A percentile compares a stretch with the other conserved stretches of the same genome.
phyloP scores from a whole-genome alignment of 2,113 vertebrate genomes.

The Hypanus sabinus region DNA sequence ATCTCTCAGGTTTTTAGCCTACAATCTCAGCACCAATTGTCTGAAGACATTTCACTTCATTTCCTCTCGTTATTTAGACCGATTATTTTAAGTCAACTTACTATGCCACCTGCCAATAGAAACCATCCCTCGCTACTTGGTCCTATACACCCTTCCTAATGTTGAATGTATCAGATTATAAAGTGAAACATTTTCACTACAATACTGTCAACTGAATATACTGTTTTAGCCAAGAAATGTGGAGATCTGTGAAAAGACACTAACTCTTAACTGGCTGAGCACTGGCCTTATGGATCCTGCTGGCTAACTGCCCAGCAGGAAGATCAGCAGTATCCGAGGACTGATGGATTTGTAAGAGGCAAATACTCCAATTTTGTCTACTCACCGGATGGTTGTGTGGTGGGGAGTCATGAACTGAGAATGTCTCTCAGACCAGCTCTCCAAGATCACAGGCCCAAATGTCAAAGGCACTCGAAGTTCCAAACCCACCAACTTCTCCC shows the following conservation, averaged over 20 bases:
- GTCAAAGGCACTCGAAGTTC: not conserved
- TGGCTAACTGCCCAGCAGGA: not conserved
- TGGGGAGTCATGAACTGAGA: not conserved
- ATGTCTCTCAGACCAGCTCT: not conserved
- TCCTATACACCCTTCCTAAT: no score
- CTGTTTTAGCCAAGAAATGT: not conserved
- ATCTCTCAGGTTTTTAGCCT: no score
- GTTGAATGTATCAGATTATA: no score
- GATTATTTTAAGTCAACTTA: no score
- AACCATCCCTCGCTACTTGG: no score
- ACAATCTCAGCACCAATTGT: no score
- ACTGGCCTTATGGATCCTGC: no score
- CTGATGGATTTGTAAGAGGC: not conserved
- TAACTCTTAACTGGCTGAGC: not conserved
- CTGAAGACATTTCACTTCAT: no score
- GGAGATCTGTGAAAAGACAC: not conserved
- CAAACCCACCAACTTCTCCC: not conserved
- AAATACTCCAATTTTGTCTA: not conserved
- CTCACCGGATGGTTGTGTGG: not conserved
- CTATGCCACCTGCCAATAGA: no score
- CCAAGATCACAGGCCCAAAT: not conserved
- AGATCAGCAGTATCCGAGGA: not conserved
- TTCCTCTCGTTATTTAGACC: no score
- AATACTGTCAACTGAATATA: not conserved
- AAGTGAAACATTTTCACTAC: no score